Conservation (phyloP, 2,113 vertebrate genomes). For the Cephalophus harveyi region DNA sequence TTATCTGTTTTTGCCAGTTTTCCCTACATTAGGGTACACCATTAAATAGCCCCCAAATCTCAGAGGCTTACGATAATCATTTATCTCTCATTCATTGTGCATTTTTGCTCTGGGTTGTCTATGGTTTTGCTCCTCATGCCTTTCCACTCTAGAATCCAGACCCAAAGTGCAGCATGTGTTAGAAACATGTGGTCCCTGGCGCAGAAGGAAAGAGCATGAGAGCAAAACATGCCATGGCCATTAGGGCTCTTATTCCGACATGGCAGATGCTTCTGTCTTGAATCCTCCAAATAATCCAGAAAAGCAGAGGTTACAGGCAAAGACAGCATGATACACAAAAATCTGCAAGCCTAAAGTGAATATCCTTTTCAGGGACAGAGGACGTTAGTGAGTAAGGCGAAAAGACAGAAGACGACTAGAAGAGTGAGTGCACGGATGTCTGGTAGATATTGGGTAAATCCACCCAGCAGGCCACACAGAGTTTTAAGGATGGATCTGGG, state of each 20-base stretch:
- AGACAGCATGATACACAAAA: not conserved
- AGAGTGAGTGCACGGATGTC: fast-evolving
- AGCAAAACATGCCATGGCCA: not conserved
- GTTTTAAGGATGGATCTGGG: not conserved
- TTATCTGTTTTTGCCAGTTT: not conserved
- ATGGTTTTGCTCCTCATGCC: not conserved
- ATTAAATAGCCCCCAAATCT: not conserved
- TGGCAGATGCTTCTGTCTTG: not conserved
- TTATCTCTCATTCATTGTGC: not conserved
- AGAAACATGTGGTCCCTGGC: not conserved
- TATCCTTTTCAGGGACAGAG: not conserved
- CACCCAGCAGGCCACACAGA: not conserved
- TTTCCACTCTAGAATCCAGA: not conserved
- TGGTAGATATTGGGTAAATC: not conserved
- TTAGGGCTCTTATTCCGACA: not conserved
- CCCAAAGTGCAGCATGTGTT: not conserved
- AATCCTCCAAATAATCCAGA: not conserved
- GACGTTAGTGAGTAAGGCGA: not conserved
- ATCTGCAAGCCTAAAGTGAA: not conserved
- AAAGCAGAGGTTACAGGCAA: not conserved
- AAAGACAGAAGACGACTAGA: not conserved
- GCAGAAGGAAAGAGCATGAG: not conserved
- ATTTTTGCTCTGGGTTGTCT: not conserved
- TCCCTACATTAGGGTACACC: not conserved
- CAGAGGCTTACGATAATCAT: not conserved